Base-by-base conservation (phyloP, 2,797 vertebrate genomes). In the Sebastes jordani region DNA sequence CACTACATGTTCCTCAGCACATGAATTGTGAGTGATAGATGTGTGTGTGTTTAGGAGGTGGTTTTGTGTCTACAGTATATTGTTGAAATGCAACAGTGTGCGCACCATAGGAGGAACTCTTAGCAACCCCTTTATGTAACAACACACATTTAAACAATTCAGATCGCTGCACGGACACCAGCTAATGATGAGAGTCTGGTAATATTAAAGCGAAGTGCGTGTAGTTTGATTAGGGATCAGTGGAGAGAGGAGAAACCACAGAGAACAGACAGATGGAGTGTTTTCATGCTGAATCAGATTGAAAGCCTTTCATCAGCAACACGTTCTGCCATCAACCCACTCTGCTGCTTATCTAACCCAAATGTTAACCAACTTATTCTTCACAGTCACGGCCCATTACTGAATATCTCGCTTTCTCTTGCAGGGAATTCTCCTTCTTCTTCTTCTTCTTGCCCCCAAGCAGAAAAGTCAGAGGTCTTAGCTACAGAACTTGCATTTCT, bases 271-370 rank as follows among this genome's bases (percentile, higher is more conserved):
- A 89, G 88, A 92, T 87, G 87, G 88, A 83, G 78, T 74, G 87
- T 84, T 83, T 85, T 91, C 81, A 73, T 84, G 82, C 86, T 90
- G 91, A 91, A 88, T 87, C 82, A 78, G 77, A 88, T 58, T 73
- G 73, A 86, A 83, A 80, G 27, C 60, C 81, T 90, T 88, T 89
- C 78, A 90, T 86, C 84, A 67, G 10, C 74, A 86, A 82, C 86
- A 91, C 75, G 56, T 80, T 72, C 76, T 77, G 67, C 78, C 76
- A 81, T 78, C 86, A 81, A 8, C 85, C 87, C 89, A 89, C 84
- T 86, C 91, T 63, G 67, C 77, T 71, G 87, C 87, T 88, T 86
- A 88, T 88, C 85, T 34, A 78, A 84, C 81, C 75, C 77, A 84
- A 81, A 88, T 89, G 86, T 82, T 82, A 76, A 79, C 75, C 61